Percentiles rank a stretch among this genome's conserved stretches.
phyloP scores from a whole-genome alignment of 1,140 invertebrate genomes.

The Venturia canescens region DNA sequence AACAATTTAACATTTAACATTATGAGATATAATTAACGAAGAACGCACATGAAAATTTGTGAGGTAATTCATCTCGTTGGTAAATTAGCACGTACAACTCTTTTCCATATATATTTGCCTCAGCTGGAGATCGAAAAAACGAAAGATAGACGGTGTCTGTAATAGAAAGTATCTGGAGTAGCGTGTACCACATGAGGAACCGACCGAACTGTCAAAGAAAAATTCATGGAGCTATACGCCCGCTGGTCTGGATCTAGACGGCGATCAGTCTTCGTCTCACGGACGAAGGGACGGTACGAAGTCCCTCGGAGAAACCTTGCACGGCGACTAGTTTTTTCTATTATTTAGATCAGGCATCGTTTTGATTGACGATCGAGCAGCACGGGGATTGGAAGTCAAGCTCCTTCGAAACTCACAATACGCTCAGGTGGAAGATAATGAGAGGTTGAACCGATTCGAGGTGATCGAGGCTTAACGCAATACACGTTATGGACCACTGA shows the following conservation, averaged over 20 bases:
- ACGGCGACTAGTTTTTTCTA: neutral
- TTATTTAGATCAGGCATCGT: neutral
- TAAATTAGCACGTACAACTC: too few relatives aligned
- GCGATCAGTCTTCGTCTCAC: slow-evolving; percentile 39
- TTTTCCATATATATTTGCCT: too few relatives aligned
- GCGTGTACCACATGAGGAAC: neutral
- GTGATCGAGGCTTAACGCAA: neutral
- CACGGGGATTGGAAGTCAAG: neutral
- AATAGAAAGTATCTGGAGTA: neutral
- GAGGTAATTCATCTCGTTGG: too few relatives aligned
- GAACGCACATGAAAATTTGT: too few relatives aligned
- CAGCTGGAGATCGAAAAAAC: neutral
- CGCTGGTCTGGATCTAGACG: slow-evolving; percentile 20
- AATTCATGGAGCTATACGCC: slow-evolving; percentile 23
- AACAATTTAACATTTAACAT: too few relatives aligned
- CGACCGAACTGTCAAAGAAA: neutral
- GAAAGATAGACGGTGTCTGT: neutral
- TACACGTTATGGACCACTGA: too few relatives aligned
- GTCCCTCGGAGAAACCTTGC: neutral
- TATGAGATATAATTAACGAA: too few relatives aligned
- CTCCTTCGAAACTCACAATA: neutral
- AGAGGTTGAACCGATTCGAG: neutral
- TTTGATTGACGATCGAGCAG: slow-evolving; percentile 29
- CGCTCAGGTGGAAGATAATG: neutral
- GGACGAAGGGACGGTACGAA: neutral